Base-by-base conservation (phyloP, 2,113 vertebrate species). In the Neoarius graeffei region DNA sequence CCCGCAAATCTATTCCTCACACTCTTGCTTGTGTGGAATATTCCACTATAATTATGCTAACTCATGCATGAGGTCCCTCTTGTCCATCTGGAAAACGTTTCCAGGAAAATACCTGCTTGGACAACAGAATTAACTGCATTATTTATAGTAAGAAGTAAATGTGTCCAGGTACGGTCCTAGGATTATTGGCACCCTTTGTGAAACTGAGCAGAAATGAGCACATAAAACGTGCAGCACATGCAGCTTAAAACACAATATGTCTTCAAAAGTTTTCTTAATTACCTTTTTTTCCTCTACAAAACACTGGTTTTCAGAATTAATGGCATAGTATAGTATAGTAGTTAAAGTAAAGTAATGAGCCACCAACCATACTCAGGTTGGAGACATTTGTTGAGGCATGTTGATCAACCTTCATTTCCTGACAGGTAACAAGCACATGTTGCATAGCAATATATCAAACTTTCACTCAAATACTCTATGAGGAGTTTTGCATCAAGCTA, bases 31-130 rank as follows among this genome's bases (percentile, higher is more conserved):
- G 69, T 69, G 67, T 86, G 86, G 87, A 90, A 90, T 69, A 88
- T 84, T 88, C 71, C 71, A 69, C 71, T 30, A 27, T 79, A 84
- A 84, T 88, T 83, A 87, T 30, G 14, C 79, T 86, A 62, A 88
- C 88, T 86, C 69, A 86, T 79, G 71, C 64, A 60, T 42, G 82
- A 88, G 82, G 84, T 90, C 86, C 81, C 66, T 59, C 42, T 62
- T 86, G 80, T 83, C 69, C 71, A 84, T 86, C 86, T 88, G 86
- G 80, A 82, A 90, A 87, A 71, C 35, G 62, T 85, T 88, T 90
- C 50, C 25, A 71, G 67, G 67, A 81, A 87, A 87, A 83, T 86
- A 83, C 86, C 69, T 81, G 10, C 2, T 35, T 80, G 54, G 56
- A 60, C 79, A 81, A 15, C 27, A 35, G 27, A 81, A 81, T 35